Conservation (phyloP, 2,797 vertebrate genomes). For the Acanthurus tractus region DNA sequence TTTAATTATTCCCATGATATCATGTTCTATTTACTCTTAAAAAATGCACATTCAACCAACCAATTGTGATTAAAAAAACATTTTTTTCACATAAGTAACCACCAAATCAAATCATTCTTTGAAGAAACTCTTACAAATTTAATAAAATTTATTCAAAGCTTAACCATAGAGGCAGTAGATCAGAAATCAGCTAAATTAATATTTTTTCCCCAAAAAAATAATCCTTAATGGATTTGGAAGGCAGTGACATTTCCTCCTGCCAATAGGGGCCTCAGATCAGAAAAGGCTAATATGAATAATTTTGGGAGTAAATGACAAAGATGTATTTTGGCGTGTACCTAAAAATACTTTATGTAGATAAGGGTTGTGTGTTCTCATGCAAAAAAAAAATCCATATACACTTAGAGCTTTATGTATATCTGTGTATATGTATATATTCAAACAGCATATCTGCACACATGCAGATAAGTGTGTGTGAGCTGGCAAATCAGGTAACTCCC, state of each 20-base stretch:
- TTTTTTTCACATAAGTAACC: not conserved
- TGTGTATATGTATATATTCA: conserved; percentile 5
- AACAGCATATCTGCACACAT: not conserved
- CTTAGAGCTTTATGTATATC: not conserved
- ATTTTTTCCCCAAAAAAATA: not conserved
- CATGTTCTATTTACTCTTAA: too few species aligned
- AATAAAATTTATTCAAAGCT: too few species aligned
- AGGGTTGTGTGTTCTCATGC: conserved; percentile 11
- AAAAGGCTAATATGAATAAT: conserved; percentile 10
- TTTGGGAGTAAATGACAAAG: conserved; percentile 25
- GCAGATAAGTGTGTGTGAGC: conserved; percentile 18
- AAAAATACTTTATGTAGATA: conserved; percentile 2
- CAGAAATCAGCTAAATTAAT: too few species aligned
- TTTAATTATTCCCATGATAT: too few species aligned
- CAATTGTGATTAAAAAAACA: not conserved
- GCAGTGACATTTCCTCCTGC: conserved; percentile 2
- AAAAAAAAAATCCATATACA: conserved; percentile 16
- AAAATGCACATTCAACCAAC: not conserved
- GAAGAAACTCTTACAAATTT: not conserved
- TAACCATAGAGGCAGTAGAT: too few species aligned
- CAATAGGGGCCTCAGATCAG: conserved; percentile 2
- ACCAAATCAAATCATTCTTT: not conserved
- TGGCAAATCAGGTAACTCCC: too few species aligned
- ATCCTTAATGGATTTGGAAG: not conserved
- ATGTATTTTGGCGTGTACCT: conserved; percentile 20